Conservation (phyloP, 1,140 invertebrate species). For the Drosophila quadrilineata region DNA sequence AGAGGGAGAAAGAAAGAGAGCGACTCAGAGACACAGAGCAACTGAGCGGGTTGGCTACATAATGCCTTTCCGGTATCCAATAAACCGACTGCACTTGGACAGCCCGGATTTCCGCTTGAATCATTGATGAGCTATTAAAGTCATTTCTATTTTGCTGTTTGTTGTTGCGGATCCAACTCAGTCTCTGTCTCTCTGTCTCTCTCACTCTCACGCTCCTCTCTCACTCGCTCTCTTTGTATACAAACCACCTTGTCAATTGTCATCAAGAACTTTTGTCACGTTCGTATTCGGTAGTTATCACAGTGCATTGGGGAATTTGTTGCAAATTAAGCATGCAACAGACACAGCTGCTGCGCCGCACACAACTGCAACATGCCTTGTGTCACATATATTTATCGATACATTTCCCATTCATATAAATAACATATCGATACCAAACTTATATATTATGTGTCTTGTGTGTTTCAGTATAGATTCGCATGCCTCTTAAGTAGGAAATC, state of each 20-base stretch:
- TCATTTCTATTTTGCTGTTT: constrained; percentile 79
- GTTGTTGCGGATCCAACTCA: constrained; percentile 38
- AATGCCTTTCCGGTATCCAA: constrained; percentile 77
- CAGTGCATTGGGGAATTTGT: constrained; percentile 26
- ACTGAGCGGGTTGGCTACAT: constrained; percentile 43
- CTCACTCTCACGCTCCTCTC: background rate
- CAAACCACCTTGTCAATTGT: constrained; percentile 1
- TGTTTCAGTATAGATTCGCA: background rate
- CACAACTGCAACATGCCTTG: background rate
- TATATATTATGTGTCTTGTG: background rate
- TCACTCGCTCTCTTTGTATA: background rate
- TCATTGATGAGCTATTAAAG: constrained; percentile 81
- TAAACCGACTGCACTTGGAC: constrained; percentile 80
- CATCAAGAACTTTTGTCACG: constrained; percentile 61
- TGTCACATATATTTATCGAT: too few species aligned
- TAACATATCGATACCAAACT: background rate
- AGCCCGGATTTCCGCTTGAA: constrained; percentile 80
- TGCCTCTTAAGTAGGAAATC: too few species aligned
- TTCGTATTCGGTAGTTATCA: constrained; percentile 54
- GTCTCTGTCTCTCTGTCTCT: background rate
- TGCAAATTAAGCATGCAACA: constrained; percentile 40
- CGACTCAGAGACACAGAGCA: background rate
- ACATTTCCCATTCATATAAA: too few species aligned
- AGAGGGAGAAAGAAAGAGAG: constrained; percentile 6
- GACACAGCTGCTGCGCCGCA: background rate